A percentile compares a stretch with the other conserved stretches of the same genome.
These are phyloP conservation scores for Diarsia rubi DNA, from an alignment of 2,888 invertebrate genomes.

Conservation along the genomic window DNA sequence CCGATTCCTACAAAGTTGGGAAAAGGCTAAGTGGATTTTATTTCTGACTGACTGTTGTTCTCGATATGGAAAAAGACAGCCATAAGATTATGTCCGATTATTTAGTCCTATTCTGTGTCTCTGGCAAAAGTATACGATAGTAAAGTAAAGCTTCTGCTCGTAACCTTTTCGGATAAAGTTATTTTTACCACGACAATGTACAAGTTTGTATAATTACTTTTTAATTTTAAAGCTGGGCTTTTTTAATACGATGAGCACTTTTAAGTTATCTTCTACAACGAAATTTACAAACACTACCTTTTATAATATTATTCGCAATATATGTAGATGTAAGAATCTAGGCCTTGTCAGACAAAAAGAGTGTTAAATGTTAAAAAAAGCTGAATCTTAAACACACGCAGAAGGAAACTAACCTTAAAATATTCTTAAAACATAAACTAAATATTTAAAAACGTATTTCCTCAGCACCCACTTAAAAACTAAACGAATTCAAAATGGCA, in stretches of 20 bases:
- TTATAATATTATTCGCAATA: not conserved
- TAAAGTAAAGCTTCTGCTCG: no score
- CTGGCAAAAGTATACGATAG: not conserved
- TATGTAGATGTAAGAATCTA: not conserved
- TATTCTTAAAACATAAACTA: conserved; percentile 5
- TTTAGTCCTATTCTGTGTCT: not conserved
- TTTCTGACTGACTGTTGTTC: not conserved
- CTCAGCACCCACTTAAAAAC: not conserved
- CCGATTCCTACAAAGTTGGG: not conserved
- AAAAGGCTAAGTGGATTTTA: not conserved
- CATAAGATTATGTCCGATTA: no score
- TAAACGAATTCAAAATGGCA: conserved; percentile 25
- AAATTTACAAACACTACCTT: not conserved
- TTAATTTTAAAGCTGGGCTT: no score
- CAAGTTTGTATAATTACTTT: no score
- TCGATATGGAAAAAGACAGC: not conserved
- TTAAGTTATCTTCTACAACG: not conserved
- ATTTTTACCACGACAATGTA: no score
- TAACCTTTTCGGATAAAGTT: no score
- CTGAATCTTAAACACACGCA: not conserved
- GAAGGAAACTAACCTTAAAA: not conserved
- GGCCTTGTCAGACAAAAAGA: not conserved
- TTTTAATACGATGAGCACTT: no score
- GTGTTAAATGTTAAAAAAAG: not conserved
- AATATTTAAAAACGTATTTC: conserved; percentile 1